Evolutionary conservation across 2,888 invertebrate genomes (phyloP).

Genomic region (Chrysopilus asiliformis): DNA sequence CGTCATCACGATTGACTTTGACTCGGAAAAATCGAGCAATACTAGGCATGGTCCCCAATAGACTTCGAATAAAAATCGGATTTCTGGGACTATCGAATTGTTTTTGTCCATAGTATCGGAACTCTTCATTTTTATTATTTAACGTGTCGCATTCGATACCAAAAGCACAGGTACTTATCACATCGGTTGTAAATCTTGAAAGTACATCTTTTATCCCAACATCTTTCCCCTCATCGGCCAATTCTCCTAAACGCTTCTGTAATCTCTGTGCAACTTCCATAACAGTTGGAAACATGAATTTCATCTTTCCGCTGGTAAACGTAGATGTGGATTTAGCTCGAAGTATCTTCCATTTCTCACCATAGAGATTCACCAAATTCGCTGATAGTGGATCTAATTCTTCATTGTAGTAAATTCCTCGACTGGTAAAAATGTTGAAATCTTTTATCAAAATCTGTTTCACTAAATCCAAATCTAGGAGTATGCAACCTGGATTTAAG

Average conservation of each 20-base stretch:
- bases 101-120: conserved; percentile 16
- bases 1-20: conserved; percentile 1
- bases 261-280: conserved; percentile 17
- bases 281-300: too few species aligned
- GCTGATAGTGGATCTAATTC: conserved; percentile 8
- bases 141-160: conserved; percentile 30
- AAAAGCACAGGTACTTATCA: conserved; percentile 32
- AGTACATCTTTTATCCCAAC: conserved; percentile 30
- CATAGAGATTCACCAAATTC: conserved; percentile 5
- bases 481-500: conserved; percentile 19
- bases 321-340: conserved; percentile 7
- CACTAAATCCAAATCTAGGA: conserved; percentile 6
- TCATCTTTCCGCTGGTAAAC: conserved; percentile 9
- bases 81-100: conserved; percentile 5
- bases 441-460: conserved; percentile 9
- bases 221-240: conserved; percentile 10
- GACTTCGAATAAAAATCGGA: neutral
- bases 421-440: conserved; percentile 8
- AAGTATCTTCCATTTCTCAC: conserved; percentile 5
- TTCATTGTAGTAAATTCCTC: conserved; percentile 7
- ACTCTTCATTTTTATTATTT: conserved; percentile 23
- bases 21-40: conserved; percentile 5
- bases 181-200: conserved; percentile 34
- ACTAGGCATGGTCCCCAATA: conserved; percentile 3
- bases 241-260: conserved; percentile 14